These are phyloP conservation scores for Cylloceria caligata DNA, from an alignment of 2,888 invertebrate genomes.

Conservation along the genomic window DNA sequence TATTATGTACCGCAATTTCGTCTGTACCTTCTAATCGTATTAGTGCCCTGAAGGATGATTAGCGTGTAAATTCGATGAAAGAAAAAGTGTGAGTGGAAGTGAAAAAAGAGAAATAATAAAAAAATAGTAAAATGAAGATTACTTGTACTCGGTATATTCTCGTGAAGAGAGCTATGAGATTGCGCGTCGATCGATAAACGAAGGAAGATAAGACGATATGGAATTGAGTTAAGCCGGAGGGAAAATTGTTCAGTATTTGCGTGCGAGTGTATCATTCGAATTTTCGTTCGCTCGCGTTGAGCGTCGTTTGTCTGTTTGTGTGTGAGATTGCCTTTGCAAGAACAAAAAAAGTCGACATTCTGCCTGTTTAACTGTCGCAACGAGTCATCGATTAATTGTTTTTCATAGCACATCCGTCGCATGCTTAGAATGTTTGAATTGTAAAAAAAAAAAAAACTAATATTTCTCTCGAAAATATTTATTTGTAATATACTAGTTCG, in stretches of 20 bases:
- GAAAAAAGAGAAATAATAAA: slow-evolving; percentile 16
- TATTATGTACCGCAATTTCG: slow-evolving; percentile 64
- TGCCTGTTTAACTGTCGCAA: slow-evolving; percentile 17
- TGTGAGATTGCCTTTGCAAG: not conserved
- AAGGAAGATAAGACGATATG: slow-evolving; percentile 35
- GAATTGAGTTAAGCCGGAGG: slow-evolving; percentile 26
- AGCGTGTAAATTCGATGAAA: not conserved
- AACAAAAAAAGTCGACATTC: slow-evolving; percentile 18
- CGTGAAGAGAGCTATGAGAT: slow-evolving; percentile 15
- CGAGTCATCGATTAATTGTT: slow-evolving; percentile 22
- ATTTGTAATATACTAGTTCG: slow-evolving; percentile 68
- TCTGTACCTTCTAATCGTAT: slow-evolving; percentile 68
- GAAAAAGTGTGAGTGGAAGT: not conserved
- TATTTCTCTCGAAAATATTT: slow-evolving; percentile 62
- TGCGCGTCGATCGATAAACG: slow-evolving; percentile 28
- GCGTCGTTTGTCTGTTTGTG: slow-evolving; percentile 19
- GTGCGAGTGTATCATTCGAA: slow-evolving; percentile 35
- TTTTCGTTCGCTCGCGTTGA: not conserved
- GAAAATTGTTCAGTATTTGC: slow-evolving; percentile 66
- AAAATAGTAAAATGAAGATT: slow-evolving; percentile 17
- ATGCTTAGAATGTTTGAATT: slow-evolving; percentile 22
- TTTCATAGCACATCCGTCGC: slow-evolving; percentile 13
- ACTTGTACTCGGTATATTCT: slow-evolving; percentile 8
- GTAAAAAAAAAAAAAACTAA: slow-evolving; percentile 17
- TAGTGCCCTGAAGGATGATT: slow-evolving; percentile 50